Evolutionary conservation across 2,888 invertebrate species (phyloP).

Genomic region (Panzeria rudis): DNA sequence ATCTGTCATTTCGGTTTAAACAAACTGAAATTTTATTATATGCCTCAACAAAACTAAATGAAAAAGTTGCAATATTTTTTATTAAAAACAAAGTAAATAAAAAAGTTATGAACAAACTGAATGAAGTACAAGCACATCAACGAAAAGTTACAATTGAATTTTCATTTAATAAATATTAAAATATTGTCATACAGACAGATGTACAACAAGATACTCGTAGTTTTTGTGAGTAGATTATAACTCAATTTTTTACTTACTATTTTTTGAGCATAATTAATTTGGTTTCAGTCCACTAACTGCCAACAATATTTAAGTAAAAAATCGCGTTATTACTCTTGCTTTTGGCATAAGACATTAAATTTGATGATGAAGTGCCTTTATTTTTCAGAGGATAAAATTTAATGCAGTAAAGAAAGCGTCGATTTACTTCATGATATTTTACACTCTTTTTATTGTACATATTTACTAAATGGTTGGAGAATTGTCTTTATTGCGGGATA

Average conservation of each 20-base stretch:
- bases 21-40: conserved; percentile 30
- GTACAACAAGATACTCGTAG: neutral
- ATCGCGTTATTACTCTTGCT: no score
- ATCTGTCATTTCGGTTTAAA: conserved; percentile 48
- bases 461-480: no score
- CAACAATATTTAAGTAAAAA: neutral
- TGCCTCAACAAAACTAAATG: conserved; percentile 18
- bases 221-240: neutral
- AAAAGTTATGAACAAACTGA: neutral
- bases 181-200: neutral
- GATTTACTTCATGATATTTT: no score
- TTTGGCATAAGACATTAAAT: no score
- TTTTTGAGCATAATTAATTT: neutral
- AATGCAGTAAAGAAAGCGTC: no score
- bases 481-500: no score
- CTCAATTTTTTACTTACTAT: no score
- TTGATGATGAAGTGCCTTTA: no score
- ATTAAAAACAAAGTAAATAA: neutral
- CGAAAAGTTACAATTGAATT: conserved; percentile 1
- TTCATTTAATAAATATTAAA: conserved; percentile 9
- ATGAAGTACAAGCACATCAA: neutral
- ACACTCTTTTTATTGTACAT: no score
- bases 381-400: no score
- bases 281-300: neutral
- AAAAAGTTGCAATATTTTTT: neutral